Conservation (phyloP, 2,888 invertebrate genomes). For the Petrolisthes cinctipes region DNA sequence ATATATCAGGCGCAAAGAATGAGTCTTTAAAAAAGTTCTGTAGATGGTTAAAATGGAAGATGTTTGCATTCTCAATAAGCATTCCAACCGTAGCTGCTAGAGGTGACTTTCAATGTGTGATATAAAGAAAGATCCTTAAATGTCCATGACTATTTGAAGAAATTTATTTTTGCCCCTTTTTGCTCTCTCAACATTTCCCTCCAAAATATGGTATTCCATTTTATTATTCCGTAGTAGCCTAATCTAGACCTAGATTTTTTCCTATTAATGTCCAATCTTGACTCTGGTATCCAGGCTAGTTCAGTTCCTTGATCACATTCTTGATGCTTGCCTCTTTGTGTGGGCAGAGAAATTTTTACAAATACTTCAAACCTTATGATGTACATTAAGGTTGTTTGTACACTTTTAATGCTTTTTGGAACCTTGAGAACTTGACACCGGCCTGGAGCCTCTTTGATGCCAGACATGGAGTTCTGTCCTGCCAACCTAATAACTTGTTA, state of each 20-base stretch:
- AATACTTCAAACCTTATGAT: too few relatives aligned
- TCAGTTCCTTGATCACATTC: slow-evolving; percentile 45
- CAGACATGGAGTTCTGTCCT: slow-evolving; percentile 55
- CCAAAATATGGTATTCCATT: slow-evolving; percentile 63
- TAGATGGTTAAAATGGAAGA: slow-evolving; percentile 59
- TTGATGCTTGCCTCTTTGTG: slow-evolving; percentile 36
- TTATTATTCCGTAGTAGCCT: slow-evolving; percentile 62
- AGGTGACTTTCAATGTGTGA: slow-evolving; percentile 62
- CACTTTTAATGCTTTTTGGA: slow-evolving; percentile 19
- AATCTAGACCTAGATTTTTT: slow-evolving; percentile 62
- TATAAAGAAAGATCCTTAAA: slow-evolving; percentile 58
- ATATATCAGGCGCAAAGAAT: slow-evolving; percentile 51
- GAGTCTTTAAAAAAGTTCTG: slow-evolving; percentile 51
- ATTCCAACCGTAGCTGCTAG: slow-evolving; percentile 62
- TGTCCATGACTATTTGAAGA: slow-evolving; percentile 60
- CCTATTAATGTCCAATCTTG: slow-evolving; percentile 63
- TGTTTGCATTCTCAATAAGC: slow-evolving; percentile 64
- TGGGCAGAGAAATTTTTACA: slow-evolving; percentile 22
- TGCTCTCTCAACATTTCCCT: slow-evolving; percentile 63
- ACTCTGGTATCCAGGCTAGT: slow-evolving; percentile 54
- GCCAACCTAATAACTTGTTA: slow-evolving; percentile 25
- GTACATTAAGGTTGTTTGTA: background rate
- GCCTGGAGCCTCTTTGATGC: slow-evolving; percentile 50
- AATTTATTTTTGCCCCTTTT: slow-evolving; percentile 63
- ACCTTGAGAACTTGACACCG: slow-evolving; percentile 45